Evolutionary conservation across 2,888 invertebrate genomes (phyloP).

Genomic region (Xestia sexstrigata): DNA sequence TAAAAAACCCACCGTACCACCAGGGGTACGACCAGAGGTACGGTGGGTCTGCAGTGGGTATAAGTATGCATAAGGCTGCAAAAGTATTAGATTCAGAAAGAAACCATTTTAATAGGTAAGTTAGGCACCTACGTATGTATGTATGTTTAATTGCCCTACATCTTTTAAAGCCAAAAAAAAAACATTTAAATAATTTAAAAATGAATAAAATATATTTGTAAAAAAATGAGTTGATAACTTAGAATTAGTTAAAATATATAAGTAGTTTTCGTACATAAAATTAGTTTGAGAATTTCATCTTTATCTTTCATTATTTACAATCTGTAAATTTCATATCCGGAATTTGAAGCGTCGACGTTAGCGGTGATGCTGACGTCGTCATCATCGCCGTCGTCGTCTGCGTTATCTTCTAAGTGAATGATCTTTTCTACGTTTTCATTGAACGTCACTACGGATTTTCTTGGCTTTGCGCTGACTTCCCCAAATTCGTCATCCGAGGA

Average conservation of each 20-base stretch:
- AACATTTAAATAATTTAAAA: neutral
- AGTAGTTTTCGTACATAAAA: neutral
- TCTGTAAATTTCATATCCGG: conserved; percentile 76
- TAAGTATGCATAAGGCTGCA: neutral
- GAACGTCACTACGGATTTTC: conserved; percentile 90
- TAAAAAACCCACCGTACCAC: too few species aligned
- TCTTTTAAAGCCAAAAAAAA: neutral
- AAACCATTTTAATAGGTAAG: neutral
- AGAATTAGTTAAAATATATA: neutral
- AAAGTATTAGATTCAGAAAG: neutral
- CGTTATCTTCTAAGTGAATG: conserved; percentile 86
- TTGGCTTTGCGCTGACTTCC: conserved; percentile 76
- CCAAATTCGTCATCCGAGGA: conserved; percentile 86
- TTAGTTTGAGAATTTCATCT: conserved; percentile 16
- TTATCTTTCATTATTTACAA: conserved; percentile 68
- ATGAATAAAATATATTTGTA: conserved; percentile 4
- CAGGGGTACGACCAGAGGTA: too few species aligned
- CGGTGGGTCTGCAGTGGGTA: neutral
- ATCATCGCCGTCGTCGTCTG: conserved; percentile 50
- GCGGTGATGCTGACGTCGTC: conserved; percentile 9
- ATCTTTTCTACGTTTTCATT: conserved; percentile 90
- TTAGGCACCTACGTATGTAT: neutral
- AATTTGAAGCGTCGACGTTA: conserved; percentile 45
- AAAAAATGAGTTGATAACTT: neutral
- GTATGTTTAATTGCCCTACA: neutral